Base-by-base conservation (phyloP, 2,888 invertebrate genomes). In the Cecidostiba fungosa region DNA sequence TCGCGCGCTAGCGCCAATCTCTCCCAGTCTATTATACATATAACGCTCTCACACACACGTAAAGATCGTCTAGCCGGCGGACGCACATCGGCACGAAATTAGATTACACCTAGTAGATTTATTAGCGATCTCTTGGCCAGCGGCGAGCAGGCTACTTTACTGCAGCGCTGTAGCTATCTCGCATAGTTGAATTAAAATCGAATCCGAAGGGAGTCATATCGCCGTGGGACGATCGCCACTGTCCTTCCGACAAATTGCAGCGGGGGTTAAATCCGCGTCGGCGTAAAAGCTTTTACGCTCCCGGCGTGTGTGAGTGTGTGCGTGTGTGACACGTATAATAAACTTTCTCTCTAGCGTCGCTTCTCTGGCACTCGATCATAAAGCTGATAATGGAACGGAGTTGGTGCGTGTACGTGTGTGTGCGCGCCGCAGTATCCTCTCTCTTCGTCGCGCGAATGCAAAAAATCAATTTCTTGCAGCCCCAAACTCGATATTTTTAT, bases 221-320 rank as follows among this genome's bases (percentile, higher is more conserved):
- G 78, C 73, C 39, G 54, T 32, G n/a, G 39, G 70, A 47, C 73
- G 83, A 84, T 77, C 77, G 83, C 72, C 39, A 62, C 47, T 76
- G 54, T 79, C 85, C 79, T 81, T 79, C 69, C 85, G 84, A 85
- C 88, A 88, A 88, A 89, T 89, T 89, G 86, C 86, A 54, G 81
- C 50, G 62, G n/a, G 69, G 72, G 43, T 62, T 77, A 72, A 84
- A 87, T 85, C 87, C 83, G 78, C 80, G 87, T 76, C 86, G 66
- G 74, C 72, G 72, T 72, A 86, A 88, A 88, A 89, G 88, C 88
- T 89, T 88, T 84, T 84, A 66, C 59, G 39, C 80, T 4, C 39
- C 6, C 19, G 54, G 16, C 5, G 23, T n/a, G 29, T 19, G n/a
- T 72, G 66, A 2, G 66, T 3, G 66, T 16, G 69, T 47, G 62